Base-by-base conservation (phyloP, 1,140 invertebrate genomes). In the Nixonia krombeini region DNA sequence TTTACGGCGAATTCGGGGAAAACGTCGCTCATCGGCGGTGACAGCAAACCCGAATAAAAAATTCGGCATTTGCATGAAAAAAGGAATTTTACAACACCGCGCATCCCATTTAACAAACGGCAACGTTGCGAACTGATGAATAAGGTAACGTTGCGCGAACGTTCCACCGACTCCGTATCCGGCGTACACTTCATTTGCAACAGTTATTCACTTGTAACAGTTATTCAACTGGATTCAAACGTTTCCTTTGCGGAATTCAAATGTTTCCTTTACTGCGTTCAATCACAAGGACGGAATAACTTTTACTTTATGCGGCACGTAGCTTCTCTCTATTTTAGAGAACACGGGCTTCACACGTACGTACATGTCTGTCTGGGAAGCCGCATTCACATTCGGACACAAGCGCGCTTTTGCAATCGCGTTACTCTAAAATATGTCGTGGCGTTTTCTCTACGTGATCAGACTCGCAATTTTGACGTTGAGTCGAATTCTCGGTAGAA, bases 361-460 rank as follows among this genome's bases (percentile, higher is more conserved):
- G 12, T 31, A 21, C 46, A 21, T 46, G 12, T 29, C 21, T 33
- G n/a, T n/a, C n/a, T 16, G 28, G 18, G 31, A 35, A 33, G 23
- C 31, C 26, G 18, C 38, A 41, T 47, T 23, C 26, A 10, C 46
- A 23, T 21, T 57, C 16, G 6, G 21, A 42, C 13, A 57, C 25
- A 44, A 58, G n/a, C 31, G 29, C 28, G 28, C 40, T 44, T 45
- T 38, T 45, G 23, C 40, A 38, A 42, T 9, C 17, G 16, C 38
- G 44, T 40, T 46, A 17, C 59, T 42, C 65, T 68, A 62, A 72
- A 75, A 74, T 69, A 68, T 72, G 73, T 66, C 66, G 62, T 66
- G 52, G 50, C 61, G 53, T 65, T 64, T 53, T 49, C 52, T 70
- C 61, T 70, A 75, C 73, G 73, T 73, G 63, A 59, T 52, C 38